Evolutionary conservation across 2,888 invertebrate genomes (phyloP).

Genomic region (Kryphioiulus occultus): DNA sequence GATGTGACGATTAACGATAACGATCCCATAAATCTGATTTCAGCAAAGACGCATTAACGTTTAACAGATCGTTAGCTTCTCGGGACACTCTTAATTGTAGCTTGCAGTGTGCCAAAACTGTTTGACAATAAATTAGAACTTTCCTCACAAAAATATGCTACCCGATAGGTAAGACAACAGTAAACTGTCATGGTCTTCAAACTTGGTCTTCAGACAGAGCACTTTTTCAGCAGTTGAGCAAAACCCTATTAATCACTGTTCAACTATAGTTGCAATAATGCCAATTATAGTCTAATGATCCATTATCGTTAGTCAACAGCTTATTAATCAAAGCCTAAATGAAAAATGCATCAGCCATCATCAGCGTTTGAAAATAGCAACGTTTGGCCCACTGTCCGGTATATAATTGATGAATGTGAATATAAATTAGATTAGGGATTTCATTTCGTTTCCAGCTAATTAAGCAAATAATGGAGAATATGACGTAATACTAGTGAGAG

Average conservation of each 20-base stretch:
- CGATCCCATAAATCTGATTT: neutral
- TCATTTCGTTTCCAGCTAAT: neutral
- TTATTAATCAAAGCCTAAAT: neutral
- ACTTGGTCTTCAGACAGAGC: too few relatives aligned
- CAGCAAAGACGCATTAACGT: too few relatives aligned
- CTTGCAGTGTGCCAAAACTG: too few relatives aligned
- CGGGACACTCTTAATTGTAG: too few relatives aligned
- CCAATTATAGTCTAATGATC: neutral
- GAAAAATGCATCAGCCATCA: neutral
- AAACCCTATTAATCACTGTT: neutral
- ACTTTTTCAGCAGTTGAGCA: neutral
- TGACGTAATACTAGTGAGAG: neutral
- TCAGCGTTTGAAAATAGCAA: neutral
- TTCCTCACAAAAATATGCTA: too few relatives aligned
- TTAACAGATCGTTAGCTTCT: too few relatives aligned
- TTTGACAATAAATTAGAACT: too few relatives aligned
- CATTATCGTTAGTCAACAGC: neutral
- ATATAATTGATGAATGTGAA: neutral
- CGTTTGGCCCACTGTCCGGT: neutral
- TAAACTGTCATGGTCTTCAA: too few relatives aligned
- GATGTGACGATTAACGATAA: neutral
- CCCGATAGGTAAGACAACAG: too few relatives aligned
- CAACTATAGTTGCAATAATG: neutral
- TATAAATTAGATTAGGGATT: slow-evolving; percentile 14
- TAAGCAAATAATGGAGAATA: neutral